Evolutionary conservation across 2,797 vertebrate species (phyloP).

Genomic region (Bufotes viridis): DNA sequence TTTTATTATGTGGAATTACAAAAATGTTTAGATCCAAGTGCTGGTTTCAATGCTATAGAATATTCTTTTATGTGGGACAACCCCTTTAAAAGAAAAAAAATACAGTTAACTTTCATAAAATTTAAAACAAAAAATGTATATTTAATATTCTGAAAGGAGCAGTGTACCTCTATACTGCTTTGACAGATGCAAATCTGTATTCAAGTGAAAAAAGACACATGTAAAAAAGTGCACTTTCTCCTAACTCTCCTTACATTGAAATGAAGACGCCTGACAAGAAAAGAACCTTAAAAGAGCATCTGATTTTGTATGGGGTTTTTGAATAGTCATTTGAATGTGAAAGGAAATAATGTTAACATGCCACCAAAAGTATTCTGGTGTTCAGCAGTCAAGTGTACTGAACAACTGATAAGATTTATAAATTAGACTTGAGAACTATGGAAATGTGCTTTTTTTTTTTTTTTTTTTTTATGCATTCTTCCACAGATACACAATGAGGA

Average conservation of each 20-base stretch:
- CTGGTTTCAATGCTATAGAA: too few relatives aligned
- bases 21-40: too few relatives aligned
- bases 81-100: too few relatives aligned
- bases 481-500: conserved; percentile 41
- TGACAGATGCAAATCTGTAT: not conserved
- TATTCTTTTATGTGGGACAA: too few relatives aligned
- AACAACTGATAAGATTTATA: conserved; percentile 55
- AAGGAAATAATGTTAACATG: conserved; percentile 32
- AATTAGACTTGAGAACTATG: conserved; percentile 47
- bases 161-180: not conserved
- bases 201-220: conserved; percentile 22
- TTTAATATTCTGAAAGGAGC: too few relatives aligned
- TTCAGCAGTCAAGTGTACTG: conserved; percentile 45
- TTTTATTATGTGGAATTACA: too few relatives aligned
- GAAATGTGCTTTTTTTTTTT: not conserved
- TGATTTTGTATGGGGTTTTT: conserved; percentile 25
- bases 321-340: conserved; percentile 47
- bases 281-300: conserved; percentile 17
- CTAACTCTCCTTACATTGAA: not conserved
- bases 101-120: too few relatives aligned
- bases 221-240: not conserved
- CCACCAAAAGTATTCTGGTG: not conserved
- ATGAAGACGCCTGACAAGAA: not conserved
- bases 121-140: too few relatives aligned
- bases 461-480: conserved; percentile 13